Conservation (phyloP, 2,888 invertebrate genomes). For the Fissipunctia ypsillon region DNA sequence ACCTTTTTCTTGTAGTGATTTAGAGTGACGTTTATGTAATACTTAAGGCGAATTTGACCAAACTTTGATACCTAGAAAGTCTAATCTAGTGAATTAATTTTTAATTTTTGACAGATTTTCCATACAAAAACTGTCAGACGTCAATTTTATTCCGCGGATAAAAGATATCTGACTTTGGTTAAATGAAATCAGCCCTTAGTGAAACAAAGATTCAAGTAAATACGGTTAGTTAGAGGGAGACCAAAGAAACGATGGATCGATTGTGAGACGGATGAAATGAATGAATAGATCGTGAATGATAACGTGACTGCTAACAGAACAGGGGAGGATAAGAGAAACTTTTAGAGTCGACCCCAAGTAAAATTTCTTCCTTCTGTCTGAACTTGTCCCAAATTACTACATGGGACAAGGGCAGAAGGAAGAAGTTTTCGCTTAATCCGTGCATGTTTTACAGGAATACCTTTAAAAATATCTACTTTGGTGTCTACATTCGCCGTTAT, state of each 20-base stretch:
- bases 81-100: too few relatives aligned
- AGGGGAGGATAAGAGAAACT: neutral
- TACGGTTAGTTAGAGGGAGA: conserved; percentile 2
- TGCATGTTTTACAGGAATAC: too few relatives aligned
- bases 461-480: neutral
- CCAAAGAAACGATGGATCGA: neutral
- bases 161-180: too few relatives aligned
- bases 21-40: conserved; percentile 1
- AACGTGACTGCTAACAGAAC: neutral
- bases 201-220: conserved; percentile 3
- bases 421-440: neutral
- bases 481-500: neutral
- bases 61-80: too few relatives aligned
- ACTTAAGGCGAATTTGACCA: too few relatives aligned
- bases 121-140: too few relatives aligned
- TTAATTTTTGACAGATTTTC: too few relatives aligned
- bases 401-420: neutral
- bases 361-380: too few relatives aligned
- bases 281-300: conserved; percentile 23
- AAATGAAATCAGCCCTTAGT: too few relatives aligned
- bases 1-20: conserved; percentile 1
- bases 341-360: neutral
- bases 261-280: neutral
- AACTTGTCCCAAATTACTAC: too few relatives aligned
- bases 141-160: too few relatives aligned